Conservation (phyloP, 2,797 vertebrate species). For the Mycteria americana region DNA sequence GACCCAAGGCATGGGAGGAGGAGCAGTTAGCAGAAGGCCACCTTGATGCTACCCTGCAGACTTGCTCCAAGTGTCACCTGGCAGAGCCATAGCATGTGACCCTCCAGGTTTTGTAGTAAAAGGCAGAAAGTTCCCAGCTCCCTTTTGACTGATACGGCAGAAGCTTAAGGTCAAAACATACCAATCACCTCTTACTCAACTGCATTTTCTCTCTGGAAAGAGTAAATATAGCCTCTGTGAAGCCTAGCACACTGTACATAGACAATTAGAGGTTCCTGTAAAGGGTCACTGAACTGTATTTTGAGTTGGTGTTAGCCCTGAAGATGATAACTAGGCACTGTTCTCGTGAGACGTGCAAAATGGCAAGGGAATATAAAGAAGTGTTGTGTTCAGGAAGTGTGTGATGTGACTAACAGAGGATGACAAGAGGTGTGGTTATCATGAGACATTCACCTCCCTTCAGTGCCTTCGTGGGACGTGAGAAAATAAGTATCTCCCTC, state of each 20-base stretch:
- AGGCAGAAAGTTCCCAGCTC: not conserved
- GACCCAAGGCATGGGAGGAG: not conserved
- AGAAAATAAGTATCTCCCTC: conserved; percentile 45
- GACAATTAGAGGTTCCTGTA: conserved; percentile 37
- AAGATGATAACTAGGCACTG: conserved; percentile 60
- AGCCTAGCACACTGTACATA: not conserved
- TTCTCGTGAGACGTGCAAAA: conserved; percentile 72
- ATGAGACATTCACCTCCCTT: conserved; percentile 66
- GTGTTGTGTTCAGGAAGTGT: conserved; percentile 64
- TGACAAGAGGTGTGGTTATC: conserved; percentile 73
- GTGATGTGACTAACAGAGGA: conserved; percentile 75
- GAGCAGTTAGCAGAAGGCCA: not conserved
- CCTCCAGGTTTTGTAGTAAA: not conserved
- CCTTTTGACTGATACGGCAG: not conserved
- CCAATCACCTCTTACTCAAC: not conserved
- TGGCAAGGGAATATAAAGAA: conserved; percentile 68
- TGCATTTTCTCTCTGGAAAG: conserved; percentile 19
- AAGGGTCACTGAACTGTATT: conserved; percentile 39
- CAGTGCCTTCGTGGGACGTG: conserved; percentile 37
- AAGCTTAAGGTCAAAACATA: conserved; percentile 19
- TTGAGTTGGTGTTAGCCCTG: not conserved
- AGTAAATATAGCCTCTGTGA: conserved; percentile 8
- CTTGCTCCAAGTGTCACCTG: not conserved
- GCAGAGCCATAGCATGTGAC: not conserved
- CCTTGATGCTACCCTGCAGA: not conserved